Base-by-base conservation (phyloP, 2,888 invertebrate genomes). In the Proisotoma minuta region DNA sequence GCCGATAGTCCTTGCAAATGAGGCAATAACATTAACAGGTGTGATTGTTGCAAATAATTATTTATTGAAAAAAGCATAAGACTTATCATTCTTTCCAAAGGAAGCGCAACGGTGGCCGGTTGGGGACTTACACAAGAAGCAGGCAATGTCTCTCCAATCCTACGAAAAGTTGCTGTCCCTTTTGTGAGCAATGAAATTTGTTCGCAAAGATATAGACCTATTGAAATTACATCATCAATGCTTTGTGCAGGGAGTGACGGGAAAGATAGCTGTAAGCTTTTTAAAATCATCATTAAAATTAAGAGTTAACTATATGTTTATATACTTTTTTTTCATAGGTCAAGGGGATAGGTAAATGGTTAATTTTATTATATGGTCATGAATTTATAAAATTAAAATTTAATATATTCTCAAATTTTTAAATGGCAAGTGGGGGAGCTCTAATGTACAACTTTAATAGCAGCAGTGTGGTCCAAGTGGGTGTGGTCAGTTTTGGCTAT, bases 341-440 rank as follows among this genome's bases (percentile, higher is more conserved):
- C 27, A 27, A 57, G 61, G 62, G 12, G 62, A 62, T 29, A 52
- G n/a, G n/a, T n/a, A n/a, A n/a, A n/a, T n/a, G n/a, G n/a, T n/a
- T n/a, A n/a, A n/a, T n/a, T n/a, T n/a, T n/a, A n/a, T n/a, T n/a
- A n/a, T n/a, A n/a, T n/a, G n/a, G n/a, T n/a, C n/a, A n/a, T n/a
- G n/a, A n/a, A n/a, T n/a, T n/a, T n/a, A n/a, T n/a, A n/a, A n/a
- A n/a, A n/a, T n/a, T n/a, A n/a, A n/a, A n/a, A n/a, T n/a, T n/a
- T n/a, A n/a, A n/a, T n/a, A n/a, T n/a, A n/a, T n/a, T n/a, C n/a
- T n/a, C n/a, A n/a, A n/a, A n/a, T n/a, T n/a, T n/a, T n/a, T n/a
- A n/a, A n/a, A n/a, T n/a, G n/a, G n/a, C n/a, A n/a, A n/a, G 52
- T n/a, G 62, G 62, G 2, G 57, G 57, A 20, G 50, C 57, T 3